Conservation (phyloP, 2,113 vertebrate species). For the Fulica atra region DNA sequence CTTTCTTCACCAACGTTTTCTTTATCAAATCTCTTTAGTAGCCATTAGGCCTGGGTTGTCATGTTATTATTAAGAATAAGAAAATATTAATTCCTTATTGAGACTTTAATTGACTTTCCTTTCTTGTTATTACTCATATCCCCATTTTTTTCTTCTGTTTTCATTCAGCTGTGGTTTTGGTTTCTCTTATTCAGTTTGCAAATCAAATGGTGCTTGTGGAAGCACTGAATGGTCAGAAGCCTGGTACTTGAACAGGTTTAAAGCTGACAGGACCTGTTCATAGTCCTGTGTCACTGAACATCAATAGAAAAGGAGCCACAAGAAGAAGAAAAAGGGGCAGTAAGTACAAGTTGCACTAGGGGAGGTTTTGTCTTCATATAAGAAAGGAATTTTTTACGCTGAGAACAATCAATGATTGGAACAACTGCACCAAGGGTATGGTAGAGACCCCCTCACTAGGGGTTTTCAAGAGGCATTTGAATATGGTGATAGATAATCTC, state of each 20-base stretch:
- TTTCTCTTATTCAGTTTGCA: not conserved
- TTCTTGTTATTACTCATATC: not conserved
- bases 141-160: not conserved
- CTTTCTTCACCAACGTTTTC: not conserved
- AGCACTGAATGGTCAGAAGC: not conserved
- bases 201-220: not conserved
- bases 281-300: not conserved
- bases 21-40: not conserved
- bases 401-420: not conserved
- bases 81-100: not conserved
- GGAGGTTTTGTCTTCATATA: not conserved
- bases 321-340: not conserved
- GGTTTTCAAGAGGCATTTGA: not conserved
- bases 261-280: not conserved
- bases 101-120: not conserved
- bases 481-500: not conserved
- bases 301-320: not conserved
- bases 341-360: not conserved
- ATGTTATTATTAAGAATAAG: not conserved
- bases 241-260: not conserved
- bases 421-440: not conserved
- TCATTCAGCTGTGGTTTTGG: not conserved
- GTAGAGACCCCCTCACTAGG: not conserved
- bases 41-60: not conserved
- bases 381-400: not conserved